phyloP scores from a whole-genome alignment of 2,888 invertebrate species.

The Sympetrum striolatum region DNA sequence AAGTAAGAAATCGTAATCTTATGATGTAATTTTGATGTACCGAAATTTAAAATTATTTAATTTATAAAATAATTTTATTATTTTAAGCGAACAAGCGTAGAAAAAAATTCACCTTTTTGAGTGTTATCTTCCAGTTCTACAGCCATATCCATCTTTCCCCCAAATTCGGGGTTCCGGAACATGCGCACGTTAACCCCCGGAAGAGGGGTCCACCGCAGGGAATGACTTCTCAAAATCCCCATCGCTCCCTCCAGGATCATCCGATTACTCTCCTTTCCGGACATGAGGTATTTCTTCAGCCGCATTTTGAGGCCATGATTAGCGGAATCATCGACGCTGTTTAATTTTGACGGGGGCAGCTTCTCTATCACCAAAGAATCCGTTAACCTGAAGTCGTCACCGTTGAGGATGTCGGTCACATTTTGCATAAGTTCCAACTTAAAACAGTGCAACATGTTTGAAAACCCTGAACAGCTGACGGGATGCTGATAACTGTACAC shows the following conservation, averaged over 20 bases:
- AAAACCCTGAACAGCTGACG: constrained; percentile 6
- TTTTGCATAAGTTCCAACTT: not conserved
- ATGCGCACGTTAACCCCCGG: not conserved
- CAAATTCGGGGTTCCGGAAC: not conserved
- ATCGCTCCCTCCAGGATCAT: not conserved
- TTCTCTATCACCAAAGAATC: constrained; percentile 4
- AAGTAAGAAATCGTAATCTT: no score
- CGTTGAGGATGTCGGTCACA: constrained; percentile 13
- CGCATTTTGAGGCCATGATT: not conserved
- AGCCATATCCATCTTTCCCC: constrained; percentile 16
- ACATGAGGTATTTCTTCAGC: constrained; percentile 6
- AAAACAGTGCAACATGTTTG: not conserved
- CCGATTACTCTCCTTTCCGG: constrained; percentile 19
- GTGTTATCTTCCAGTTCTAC: not conserved
- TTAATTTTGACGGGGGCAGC: not conserved
- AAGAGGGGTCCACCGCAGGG: not conserved
- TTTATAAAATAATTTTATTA: no score
- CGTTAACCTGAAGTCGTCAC: not conserved
- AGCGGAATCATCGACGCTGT: not conserved
- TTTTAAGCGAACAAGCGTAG: no score
- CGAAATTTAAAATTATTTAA: no score
- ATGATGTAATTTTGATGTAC: no score
- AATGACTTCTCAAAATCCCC: constrained; percentile 16
- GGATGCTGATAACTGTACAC: not conserved
- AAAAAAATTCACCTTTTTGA: not conserved